A percentile compares a stretch with the other conserved stretches of the same genome.
Conservation (phyloP, 2,888 invertebrate species). For the Scaptomyza cyrtandrae region DNA sequence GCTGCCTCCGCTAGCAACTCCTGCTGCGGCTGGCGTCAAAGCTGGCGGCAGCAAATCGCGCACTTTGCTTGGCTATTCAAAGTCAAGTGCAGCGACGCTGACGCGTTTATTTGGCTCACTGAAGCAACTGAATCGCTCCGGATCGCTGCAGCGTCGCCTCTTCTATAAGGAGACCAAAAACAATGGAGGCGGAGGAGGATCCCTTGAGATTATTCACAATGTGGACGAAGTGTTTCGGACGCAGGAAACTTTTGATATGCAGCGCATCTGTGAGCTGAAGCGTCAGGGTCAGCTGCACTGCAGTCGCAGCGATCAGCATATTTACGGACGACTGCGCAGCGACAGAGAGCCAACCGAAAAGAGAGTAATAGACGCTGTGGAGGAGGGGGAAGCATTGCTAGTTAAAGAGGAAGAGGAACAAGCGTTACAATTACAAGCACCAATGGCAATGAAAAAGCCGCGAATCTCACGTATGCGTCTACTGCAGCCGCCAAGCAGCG, state of each 20-base stretch:
- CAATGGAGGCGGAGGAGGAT: conserved; percentile 37
- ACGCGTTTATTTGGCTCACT: conserved; percentile 78
- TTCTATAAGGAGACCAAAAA: conserved; percentile 38
- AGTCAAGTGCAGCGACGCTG: conserved; percentile 62
- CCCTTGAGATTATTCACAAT: conserved; percentile 83
- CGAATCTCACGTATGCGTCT: conserved; percentile 61
- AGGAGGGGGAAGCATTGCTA: neutral
- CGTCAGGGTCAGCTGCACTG: conserved; percentile 64
- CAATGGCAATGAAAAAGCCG: conserved; percentile 36
- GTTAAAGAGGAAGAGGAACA: neutral
- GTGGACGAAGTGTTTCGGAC: conserved; percentile 83
- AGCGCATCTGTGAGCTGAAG: conserved; percentile 82
- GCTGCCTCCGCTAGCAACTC: neutral
- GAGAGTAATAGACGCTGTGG: neutral
- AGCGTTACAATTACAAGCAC: neutral
- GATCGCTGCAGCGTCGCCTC: conserved; percentile 63
- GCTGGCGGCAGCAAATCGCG: conserved; percentile 50
- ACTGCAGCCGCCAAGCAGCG: conserved; percentile 40
- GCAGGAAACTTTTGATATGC: conserved; percentile 83
- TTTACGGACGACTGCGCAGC: conserved; percentile 78
- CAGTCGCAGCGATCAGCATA: conserved; percentile 82
- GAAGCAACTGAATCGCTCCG: conserved; percentile 68
- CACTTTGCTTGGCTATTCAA: conserved; percentile 58
- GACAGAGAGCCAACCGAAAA: neutral
- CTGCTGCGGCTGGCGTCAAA: conserved; percentile 24